Conservation (phyloP, 35 echinoderm and acorn worm genomes). For the Lytechinus pictus region DNA sequence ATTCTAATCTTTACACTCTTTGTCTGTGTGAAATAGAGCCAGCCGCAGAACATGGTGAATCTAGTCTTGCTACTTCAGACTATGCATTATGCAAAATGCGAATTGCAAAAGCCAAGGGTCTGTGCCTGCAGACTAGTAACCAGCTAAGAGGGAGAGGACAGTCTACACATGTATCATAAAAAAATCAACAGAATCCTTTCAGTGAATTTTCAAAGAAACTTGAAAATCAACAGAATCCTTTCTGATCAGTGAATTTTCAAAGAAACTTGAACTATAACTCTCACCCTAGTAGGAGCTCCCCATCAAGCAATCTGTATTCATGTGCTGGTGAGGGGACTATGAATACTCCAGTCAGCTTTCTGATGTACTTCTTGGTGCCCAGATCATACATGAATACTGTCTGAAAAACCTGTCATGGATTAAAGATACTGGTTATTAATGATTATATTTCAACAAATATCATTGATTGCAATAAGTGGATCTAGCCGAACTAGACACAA, state of each 20-base stretch:
- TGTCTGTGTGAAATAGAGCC: too few species aligned
- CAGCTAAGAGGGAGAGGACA: neutral
- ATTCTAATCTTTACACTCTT: too few species aligned
- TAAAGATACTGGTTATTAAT: neutral
- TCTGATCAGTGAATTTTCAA: too few species aligned
- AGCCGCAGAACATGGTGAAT: too few species aligned
- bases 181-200: too few species aligned
- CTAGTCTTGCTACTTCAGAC: too few species aligned
- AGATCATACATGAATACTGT: conserved; percentile 91
- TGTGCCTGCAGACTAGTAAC: too few species aligned
- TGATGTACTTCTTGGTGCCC: conserved; percentile 88
- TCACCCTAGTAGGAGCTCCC: conserved; percentile 82
- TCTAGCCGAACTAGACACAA: too few species aligned
- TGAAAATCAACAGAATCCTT: neutral
- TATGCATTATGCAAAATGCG: too few species aligned
- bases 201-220: neutral
- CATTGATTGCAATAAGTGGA: too few species aligned
- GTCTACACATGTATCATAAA: neutral
- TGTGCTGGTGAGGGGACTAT: conserved; percentile 92
- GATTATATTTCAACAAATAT: too few species aligned
- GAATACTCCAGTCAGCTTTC: conserved; percentile 86
- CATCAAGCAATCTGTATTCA: conserved; percentile 87
- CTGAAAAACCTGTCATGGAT: conserved; percentile 64
- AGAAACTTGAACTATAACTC: neutral
- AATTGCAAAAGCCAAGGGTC: too few species aligned